phyloP scores from a whole-genome alignment of 2,888 invertebrate species.

The Leptinotarsa tumamoca region DNA sequence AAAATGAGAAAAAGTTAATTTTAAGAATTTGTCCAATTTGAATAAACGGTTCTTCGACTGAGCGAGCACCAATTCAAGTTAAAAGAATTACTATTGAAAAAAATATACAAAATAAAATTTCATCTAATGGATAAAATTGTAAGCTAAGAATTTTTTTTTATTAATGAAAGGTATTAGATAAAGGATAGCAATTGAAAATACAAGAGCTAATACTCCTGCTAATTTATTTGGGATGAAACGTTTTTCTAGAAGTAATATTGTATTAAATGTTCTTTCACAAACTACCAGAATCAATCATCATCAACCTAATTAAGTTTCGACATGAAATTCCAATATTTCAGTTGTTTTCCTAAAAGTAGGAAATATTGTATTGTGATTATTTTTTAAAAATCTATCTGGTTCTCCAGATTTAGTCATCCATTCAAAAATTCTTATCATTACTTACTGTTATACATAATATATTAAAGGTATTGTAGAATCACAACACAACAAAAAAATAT shows the following conservation, averaged over 20 bases:
- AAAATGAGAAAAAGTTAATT: not conserved
- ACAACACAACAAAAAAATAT: too few species aligned
- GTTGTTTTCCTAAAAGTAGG: too few species aligned
- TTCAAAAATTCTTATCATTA: too few species aligned
- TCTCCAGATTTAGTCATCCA: too few species aligned
- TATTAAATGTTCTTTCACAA: too few species aligned
- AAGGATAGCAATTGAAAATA: slow-evolving; percentile 77
- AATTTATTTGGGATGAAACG: slow-evolving; percentile 85
- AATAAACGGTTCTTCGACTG: not conserved
- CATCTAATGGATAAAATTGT: slow-evolving; percentile 73
- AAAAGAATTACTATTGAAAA: not conserved
- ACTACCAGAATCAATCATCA: too few species aligned
- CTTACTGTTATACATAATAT: too few species aligned
- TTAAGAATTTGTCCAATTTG: not conserved
- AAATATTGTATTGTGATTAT: too few species aligned
- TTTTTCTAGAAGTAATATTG: slow-evolving; percentile 55
- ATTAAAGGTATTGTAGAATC: too few species aligned
- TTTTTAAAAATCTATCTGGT: too few species aligned
- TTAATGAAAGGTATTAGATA: slow-evolving; percentile 72
- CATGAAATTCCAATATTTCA: too few species aligned
- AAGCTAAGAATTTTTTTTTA: slow-evolving; percentile 72
- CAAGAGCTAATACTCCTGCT: slow-evolving; percentile 78
- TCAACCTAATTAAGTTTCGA: too few species aligned
- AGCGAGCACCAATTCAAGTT: not conserved
- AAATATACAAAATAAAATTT: slow-evolving; percentile 73